Conservation (phyloP, 2,888 invertebrate species). For the Fragum sueziense region DNA sequence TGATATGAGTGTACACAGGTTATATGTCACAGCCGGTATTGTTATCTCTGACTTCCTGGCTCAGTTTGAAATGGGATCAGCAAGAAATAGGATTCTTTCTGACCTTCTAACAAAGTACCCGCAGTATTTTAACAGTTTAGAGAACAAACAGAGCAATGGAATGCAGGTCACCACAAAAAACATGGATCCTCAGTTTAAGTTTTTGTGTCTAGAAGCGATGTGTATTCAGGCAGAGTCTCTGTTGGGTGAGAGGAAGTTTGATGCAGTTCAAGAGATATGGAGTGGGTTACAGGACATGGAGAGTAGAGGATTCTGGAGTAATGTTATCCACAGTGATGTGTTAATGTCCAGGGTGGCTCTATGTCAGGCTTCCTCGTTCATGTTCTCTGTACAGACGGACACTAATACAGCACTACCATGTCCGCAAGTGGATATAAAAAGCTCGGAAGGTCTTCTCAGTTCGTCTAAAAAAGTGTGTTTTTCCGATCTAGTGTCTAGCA, state of each 20-base stretch:
- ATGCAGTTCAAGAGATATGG: slow-evolving; percentile 48
- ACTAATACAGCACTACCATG: background rate
- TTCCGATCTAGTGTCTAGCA: slow-evolving; percentile 7
- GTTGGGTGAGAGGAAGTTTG: slow-evolving; percentile 44
- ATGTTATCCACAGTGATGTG: slow-evolving; percentile 56
- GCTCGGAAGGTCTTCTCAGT: background rate
- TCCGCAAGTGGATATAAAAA: background rate
- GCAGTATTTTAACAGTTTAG: background rate
- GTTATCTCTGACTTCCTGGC: slow-evolving; percentile 49
- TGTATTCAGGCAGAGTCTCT: slow-evolving; percentile 50
- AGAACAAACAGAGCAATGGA: background rate
- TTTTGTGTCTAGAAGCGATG: slow-evolving; percentile 43
- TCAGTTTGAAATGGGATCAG: slow-evolving; percentile 31
- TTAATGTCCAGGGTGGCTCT: slow-evolving; percentile 55
- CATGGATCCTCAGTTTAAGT: slow-evolving; percentile 45
- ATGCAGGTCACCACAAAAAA: background rate
- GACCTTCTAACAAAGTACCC: slow-evolving; percentile 34
- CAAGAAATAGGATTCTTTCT: slow-evolving; percentile 26
- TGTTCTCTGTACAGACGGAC: slow-evolving; percentile 30
- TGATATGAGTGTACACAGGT: slow-evolving; percentile 38
- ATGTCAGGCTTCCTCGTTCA: slow-evolving; percentile 45
- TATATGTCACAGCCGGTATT: slow-evolving; percentile 51
- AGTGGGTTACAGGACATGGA: slow-evolving; percentile 35
- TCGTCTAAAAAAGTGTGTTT: slow-evolving; percentile 12
- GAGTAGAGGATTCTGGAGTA: slow-evolving; percentile 37